Percentiles rank a stretch among this genome's conserved stretches.
Evolutionary conservation across 2,888 invertebrate species (phyloP).

Genomic region (Amphipyra berbera): DNA sequence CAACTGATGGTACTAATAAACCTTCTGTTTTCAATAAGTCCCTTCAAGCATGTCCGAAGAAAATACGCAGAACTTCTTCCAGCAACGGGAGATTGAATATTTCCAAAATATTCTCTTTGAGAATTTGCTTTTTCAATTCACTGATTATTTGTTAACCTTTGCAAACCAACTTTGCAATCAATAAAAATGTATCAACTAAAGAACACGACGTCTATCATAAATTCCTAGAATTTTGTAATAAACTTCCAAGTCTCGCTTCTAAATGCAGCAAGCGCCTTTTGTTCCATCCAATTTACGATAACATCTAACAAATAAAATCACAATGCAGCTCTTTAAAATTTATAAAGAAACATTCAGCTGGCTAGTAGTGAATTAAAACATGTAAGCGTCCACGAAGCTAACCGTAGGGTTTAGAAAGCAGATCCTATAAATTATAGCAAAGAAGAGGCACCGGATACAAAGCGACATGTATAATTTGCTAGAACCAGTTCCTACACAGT

Average conservation of each 20-base stretch:
- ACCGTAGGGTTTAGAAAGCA: slow-evolving; percentile 79
- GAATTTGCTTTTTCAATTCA: no score
- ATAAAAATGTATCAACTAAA: slow-evolving; percentile 19
- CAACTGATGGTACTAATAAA: neutral
- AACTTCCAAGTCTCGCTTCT: slow-evolving; percentile 23
- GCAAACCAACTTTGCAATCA: neutral
- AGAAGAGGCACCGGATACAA: slow-evolving; percentile 79
- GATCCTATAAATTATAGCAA: slow-evolving; percentile 79
- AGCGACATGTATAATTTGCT: slow-evolving; percentile 79
- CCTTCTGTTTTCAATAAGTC: no score
- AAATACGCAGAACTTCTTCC: no score
- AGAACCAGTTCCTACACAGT: slow-evolving; percentile 74
- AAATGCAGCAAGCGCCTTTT: slow-evolving; percentile 41
- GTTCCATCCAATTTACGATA: slow-evolving; percentile 50
- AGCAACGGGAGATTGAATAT: no score
- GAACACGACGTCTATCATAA: slow-evolving; percentile 5
- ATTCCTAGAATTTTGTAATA: slow-evolving; percentile 24
- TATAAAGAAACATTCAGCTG: slow-evolving; percentile 49
- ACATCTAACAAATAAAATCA: slow-evolving; percentile 56
- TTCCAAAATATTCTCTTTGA: no score
- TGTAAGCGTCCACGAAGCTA: slow-evolving; percentile 60
- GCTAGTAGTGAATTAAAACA: slow-evolving; percentile 49
- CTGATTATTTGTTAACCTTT: no score
- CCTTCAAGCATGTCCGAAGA: no score
- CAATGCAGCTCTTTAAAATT: slow-evolving; percentile 52